A percentile compares a stretch with the other conserved stretches of the same genome.
Evolutionary conservation across 1,140 invertebrate genomes (phyloP).

Genomic region (Bombus superbus): DNA sequence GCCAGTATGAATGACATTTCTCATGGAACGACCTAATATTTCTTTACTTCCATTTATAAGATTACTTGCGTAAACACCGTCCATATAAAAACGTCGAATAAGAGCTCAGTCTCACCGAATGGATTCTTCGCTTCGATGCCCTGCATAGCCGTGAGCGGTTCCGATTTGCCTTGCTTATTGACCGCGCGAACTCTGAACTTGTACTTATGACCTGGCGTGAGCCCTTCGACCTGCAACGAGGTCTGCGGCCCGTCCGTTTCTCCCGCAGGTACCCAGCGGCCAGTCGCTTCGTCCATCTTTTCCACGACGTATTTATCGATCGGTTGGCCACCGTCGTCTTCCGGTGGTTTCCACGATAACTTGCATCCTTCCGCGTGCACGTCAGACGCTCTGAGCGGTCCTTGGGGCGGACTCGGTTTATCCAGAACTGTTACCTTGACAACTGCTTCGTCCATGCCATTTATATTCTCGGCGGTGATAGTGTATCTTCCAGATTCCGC

Average conservation of each 20-base stretch:
- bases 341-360: conserved; percentile 94
- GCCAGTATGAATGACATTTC: too few relatives aligned
- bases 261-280: conserved; percentile 95
- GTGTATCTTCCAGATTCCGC: conserved; percentile 96
- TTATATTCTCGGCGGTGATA: conserved; percentile 95
- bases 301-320: conserved; percentile 96
- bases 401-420: conserved; percentile 94
- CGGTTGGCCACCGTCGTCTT: conserved; percentile 94
- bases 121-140: conserved; percentile 99
- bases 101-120: conserved; percentile 86
- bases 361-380: conserved; percentile 93
- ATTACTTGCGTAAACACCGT: too few relatives aligned
- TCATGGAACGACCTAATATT: too few relatives aligned
- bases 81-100: neutral
- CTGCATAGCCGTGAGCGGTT: conserved; percentile 94
- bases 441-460: conserved; percentile 95
- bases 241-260: conserved; percentile 93
- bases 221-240: conserved; percentile 88
- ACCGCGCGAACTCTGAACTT: conserved; percentile 97
- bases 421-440: conserved; percentile 97
- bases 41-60: too few relatives aligned
- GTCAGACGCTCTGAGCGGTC: conserved; percentile 94
- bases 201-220: conserved; percentile 96
- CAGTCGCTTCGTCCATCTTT: conserved; percentile 96
- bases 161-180: conserved; percentile 97